These are phyloP conservation scores for Ptychadena robeensis DNA, from an alignment of 2,797 vertebrate genomes.

Conservation along the genomic window DNA sequence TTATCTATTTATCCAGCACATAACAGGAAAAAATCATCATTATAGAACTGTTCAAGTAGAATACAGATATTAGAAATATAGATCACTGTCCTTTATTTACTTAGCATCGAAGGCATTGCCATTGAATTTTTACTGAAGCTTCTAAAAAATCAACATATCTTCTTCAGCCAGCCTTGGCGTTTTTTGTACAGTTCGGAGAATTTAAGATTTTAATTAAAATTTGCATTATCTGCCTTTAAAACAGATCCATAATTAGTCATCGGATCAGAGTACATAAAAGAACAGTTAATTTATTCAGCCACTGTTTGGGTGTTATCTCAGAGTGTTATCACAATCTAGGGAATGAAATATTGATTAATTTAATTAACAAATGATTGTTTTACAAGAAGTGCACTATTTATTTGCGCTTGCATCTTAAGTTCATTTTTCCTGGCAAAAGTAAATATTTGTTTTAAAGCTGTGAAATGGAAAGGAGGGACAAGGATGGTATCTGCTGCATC, in stretches of 20 bases:
- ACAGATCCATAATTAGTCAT: not conserved
- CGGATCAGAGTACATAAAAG: conserved; percentile 29
- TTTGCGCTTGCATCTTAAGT: not conserved
- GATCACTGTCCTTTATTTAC: not conserved
- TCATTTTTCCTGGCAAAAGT: not conserved
- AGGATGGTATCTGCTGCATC: conserved; percentile 19
- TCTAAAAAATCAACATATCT: not conserved
- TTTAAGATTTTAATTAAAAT: conserved; percentile 8
- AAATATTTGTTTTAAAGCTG: not conserved
- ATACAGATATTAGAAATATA: not conserved
- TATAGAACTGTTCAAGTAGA: not conserved
- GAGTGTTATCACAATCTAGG: conserved; percentile 20
- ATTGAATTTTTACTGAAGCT: not conserved
- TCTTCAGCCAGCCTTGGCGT: not conserved
- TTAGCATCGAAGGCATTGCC: not conserved
- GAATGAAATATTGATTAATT: conserved; percentile 24
- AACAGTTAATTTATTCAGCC: conserved; percentile 45
- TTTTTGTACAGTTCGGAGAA: not conserved
- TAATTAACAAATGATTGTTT: conserved; percentile 40
- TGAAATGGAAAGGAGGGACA: not conserved
- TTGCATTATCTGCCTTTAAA: conserved; percentile 8
- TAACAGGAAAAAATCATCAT: not conserved
- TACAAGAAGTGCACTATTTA: not conserved
- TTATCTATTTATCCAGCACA: not conserved
- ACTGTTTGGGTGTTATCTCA: conserved; percentile 9